Conservation (phyloP, 2,888 invertebrate species). For the Gandaritis pyraliata region DNA sequence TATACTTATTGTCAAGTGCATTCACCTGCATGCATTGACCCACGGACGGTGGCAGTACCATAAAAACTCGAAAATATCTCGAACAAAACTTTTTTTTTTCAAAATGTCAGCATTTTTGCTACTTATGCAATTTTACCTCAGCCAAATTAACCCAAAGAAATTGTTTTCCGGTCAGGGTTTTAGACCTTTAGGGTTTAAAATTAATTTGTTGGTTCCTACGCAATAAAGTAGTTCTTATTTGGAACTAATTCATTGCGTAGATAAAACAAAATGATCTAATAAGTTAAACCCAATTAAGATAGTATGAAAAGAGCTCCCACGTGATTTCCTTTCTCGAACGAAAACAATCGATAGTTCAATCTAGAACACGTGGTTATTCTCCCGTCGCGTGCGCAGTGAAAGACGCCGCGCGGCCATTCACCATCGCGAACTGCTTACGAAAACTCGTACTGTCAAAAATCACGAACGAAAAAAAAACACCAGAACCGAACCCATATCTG, state of each 20-base stretch:
- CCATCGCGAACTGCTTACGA: slow-evolving; percentile 55
- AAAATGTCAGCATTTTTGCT: too few relatives aligned
- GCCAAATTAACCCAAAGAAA: too few relatives aligned
- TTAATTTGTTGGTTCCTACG: too few relatives aligned
- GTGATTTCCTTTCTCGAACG: slow-evolving; percentile 31
- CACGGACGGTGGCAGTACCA: slow-evolving; percentile 45
- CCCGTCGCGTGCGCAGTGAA: slow-evolving; percentile 47
- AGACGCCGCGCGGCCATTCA: slow-evolving; percentile 57
- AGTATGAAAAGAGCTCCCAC: not conserved
- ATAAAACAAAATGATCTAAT: too few relatives aligned
- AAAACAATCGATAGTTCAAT: slow-evolving; percentile 37
- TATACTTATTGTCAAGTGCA: slow-evolving; percentile 66
- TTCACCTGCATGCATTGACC: slow-evolving; percentile 69
- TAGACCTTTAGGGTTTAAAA: too few relatives aligned
- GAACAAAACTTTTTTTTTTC: not conserved
- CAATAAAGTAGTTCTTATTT: too few relatives aligned
- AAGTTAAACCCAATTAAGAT: too few relatives aligned
- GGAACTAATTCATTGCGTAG: too few relatives aligned
- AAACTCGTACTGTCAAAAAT: slow-evolving; percentile 50
- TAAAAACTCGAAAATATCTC: slow-evolving; percentile 42
- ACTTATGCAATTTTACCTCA: too few relatives aligned
- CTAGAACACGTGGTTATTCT: slow-evolving; percentile 46
- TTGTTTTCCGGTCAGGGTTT: too few relatives aligned
- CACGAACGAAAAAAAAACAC: slow-evolving; percentile 45
- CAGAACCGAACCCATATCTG: slow-evolving; percentile 21